These are phyloP conservation scores for Eretmocerus hayati DNA, from an alignment of 2,888 invertebrate species.

Conservation along the genomic window DNA sequence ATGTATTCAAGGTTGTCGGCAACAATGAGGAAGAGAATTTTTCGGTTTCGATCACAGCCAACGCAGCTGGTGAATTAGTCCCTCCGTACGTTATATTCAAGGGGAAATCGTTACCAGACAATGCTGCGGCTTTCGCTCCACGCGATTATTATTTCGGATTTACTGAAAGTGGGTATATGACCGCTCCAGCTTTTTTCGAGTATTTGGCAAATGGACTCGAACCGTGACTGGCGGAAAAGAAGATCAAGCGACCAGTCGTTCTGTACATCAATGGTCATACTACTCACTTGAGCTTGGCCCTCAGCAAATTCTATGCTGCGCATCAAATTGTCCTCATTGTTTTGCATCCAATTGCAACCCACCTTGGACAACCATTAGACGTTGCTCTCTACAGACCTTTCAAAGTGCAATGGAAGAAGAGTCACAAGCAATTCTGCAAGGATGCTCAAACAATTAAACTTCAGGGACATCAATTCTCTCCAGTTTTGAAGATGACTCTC, in stretches of 20 bases:
- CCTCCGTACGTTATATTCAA: not conserved
- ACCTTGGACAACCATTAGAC: not conserved
- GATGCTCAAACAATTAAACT: not conserved
- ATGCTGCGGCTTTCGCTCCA: not conserved
- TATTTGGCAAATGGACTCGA: not conserved
- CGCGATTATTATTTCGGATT: not conserved
- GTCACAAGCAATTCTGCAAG: not conserved
- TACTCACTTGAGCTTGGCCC: not conserved
- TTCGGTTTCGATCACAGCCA: not conserved
- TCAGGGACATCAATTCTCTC: not conserved
- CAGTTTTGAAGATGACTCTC: not conserved
- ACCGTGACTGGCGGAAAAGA: not conserved
- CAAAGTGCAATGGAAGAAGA: not conserved
- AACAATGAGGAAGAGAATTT: not conserved
- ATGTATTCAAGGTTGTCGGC: too few species aligned
- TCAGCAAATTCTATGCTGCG: not conserved
- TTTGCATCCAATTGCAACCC: not conserved
- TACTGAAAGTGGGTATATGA: not conserved
- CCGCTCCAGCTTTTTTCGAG: not conserved
- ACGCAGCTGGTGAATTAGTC: not conserved
- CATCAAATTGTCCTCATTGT: not conserved
- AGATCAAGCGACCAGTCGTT: not conserved
- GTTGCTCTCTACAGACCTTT: not conserved
- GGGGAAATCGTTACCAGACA: not conserved
- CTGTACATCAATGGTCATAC: not conserved